Percentiles rank a stretch among this genome's conserved stretches.
Conservation (phyloP, 2,797 vertebrate genomes). For the Tragelaphus eurycerus region DNA sequence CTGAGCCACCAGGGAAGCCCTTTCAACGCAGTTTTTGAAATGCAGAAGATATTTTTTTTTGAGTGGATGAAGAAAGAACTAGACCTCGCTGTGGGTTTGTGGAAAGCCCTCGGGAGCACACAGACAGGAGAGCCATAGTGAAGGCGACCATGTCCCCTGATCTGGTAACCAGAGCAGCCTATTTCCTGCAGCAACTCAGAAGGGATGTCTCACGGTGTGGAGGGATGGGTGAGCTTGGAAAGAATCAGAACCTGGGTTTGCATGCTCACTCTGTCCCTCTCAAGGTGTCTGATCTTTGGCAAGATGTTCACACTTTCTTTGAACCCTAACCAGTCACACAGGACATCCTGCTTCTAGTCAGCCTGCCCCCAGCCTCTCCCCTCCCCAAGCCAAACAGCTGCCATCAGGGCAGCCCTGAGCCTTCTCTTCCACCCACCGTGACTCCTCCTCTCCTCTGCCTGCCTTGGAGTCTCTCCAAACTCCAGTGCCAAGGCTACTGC, state of each 20-base stretch:
- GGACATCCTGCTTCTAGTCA: neutral
- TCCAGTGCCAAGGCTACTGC: neutral
- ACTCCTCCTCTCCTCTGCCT: neutral
- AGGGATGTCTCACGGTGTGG: neutral
- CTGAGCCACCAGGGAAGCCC: neutral
- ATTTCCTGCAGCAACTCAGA: neutral
- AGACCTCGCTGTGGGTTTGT: neutral
- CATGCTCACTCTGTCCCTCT: neutral
- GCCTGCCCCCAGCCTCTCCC: neutral
- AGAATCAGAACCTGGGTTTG: neutral
- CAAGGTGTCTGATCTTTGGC: neutral
- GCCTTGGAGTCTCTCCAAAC: neutral
- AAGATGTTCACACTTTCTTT: neutral
- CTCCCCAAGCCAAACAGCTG: neutral
- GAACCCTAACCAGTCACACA: neutral
- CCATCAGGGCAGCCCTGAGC: neutral
- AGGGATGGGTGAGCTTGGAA: neutral
- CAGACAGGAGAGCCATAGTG: neutral
- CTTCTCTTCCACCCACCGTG: neutral
- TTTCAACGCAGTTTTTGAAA: neutral
- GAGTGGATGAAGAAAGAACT: neutral
- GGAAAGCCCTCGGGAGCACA: neutral
- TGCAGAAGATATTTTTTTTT: neutral
- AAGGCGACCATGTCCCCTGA: neutral
- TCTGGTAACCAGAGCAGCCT: neutral